These are phyloP conservation scores for Lycocerus yunnanus DNA, from an alignment of 2,888 invertebrate genomes.

Conservation along the genomic window DNA sequence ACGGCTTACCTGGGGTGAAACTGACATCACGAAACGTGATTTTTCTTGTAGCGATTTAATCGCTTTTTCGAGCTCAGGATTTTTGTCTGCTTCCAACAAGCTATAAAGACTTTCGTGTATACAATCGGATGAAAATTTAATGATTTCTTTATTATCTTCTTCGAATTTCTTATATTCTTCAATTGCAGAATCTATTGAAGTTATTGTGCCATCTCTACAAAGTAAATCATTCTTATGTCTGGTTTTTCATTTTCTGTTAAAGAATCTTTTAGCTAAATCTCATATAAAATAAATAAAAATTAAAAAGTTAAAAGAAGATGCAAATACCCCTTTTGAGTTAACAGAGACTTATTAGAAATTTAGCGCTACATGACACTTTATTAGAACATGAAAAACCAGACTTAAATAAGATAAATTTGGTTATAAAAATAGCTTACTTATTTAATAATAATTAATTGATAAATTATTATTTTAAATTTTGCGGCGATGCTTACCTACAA, in stretches of 20 bases:
- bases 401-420: too few species aligned
- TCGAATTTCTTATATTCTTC: conserved; percentile 39
- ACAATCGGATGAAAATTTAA: conserved; percentile 55
- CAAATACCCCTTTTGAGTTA: too few species aligned
- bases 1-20: conserved; percentile 42
- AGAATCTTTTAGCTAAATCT: too few species aligned
- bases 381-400: too few species aligned
- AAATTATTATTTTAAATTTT: too few species aligned
- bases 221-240: background rate
- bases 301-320: too few species aligned
- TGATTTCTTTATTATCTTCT: conserved; percentile 11
- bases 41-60: conserved; percentile 6
- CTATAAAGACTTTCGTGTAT: conserved; percentile 53
- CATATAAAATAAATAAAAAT: too few species aligned
- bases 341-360: too few species aligned
- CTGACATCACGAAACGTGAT: conserved; percentile 40
- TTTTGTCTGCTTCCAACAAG: conserved; percentile 15
- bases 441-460: too few species aligned
- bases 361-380: too few species aligned
- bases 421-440: too few species aligned
- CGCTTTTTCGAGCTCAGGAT: background rate
- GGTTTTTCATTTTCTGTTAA: too few species aligned
- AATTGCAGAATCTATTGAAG: conserved; percentile 39
- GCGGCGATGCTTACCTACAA: conserved; percentile 48
- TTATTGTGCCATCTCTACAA: conserved; percentile 41